These are phyloP conservation scores for Akabosia matsudoensis DNA, from an alignment of 1,140 invertebrate species.

Conservation along the genomic window DNA sequence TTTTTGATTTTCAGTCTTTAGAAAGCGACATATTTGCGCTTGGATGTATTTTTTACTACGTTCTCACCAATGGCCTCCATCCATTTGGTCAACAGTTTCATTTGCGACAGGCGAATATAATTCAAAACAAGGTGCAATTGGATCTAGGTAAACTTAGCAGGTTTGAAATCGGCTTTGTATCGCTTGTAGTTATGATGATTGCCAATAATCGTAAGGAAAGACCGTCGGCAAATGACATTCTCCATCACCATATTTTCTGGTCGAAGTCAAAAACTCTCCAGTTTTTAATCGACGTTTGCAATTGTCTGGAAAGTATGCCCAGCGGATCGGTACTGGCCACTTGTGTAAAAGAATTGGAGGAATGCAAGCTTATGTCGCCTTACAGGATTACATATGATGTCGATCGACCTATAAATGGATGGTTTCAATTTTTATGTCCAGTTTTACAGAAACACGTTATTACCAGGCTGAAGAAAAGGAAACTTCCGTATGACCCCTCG, in stretches of 20 bases:
- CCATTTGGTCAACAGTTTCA: conserved; percentile 85
- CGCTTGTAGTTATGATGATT: not conserved
- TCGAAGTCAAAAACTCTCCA: not conserved
- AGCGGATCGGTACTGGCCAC: not conserved
- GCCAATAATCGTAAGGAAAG: not conserved
- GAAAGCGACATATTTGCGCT: conserved; percentile 86
- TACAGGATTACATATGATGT: not conserved
- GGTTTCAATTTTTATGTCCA: not conserved
- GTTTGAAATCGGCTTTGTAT: not conserved
- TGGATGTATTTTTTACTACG: conserved; percentile 97
- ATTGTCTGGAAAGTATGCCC: not conserved
- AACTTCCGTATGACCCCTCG: not conserved
- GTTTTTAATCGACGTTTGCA: not conserved
- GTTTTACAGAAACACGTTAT: not conserved
- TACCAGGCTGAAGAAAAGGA: not conserved
- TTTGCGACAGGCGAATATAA: conserved; percentile 86
- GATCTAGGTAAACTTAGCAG: not conserved
- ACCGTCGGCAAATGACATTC: not conserved
- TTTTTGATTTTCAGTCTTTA: not conserved
- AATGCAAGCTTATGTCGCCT: not conserved
- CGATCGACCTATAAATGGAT: no score
- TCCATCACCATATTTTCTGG: not conserved
- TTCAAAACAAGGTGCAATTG: conserved; percentile 49
- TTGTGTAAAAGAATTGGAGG: not conserved
- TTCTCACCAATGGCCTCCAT: conserved; percentile 85